Evolutionary conservation across 2,888 invertebrate genomes (phyloP), one percentile per base, ranked within the genome.

Genomic region (Andrena dorsata): DNA sequence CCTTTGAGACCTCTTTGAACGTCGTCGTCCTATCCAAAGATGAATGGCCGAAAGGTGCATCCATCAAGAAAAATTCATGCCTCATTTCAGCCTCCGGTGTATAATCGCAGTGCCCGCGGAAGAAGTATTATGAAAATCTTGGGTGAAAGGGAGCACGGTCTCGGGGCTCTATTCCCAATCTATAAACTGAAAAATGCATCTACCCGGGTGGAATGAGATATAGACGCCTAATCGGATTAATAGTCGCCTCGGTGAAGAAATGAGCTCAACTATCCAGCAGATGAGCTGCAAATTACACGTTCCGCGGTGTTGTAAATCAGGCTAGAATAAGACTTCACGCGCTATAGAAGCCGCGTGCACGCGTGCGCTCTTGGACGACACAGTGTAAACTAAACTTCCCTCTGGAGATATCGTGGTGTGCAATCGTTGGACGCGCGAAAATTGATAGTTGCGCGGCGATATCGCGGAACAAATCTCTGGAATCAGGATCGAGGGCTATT

Each of bases 401-500:
- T 32, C n/a, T 41, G 20, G 56, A 10, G 66, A 53, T 76, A 63
- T 65, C 70, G 65, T n/a, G 71, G 30, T 63, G 71, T 41, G 64
- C 74, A 32, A 78, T 80, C 77, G 81, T 41, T 76, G 66, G 49
- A 80, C 63, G 76, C 23, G 81, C 47, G 84, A 85, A 87, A 87
- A 87, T 87, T 84, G 79, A 86, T 81, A 77, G 75, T 70, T 65
- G 58, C 75, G 61, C 53, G 8, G 63, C 63, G 66, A 32, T 84
- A 84, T 88, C 88, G 61, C 71, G 51, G 74, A 63, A 85, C 83
- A 83, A 88, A 88, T 88, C 88, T 80, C 47, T 65, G 72, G 74
- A 83, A 86, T 86, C 81, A 73, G 58, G 76, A 85, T 88, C 82
- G 65, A 69, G 47, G 76, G 82, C 78, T 76, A 86, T 85, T 83